Evolutionary conservation across 2,888 invertebrate genomes (phyloP), one percentile per base, ranked within the genome.

Genomic region (Glomeris marginata): DNA sequence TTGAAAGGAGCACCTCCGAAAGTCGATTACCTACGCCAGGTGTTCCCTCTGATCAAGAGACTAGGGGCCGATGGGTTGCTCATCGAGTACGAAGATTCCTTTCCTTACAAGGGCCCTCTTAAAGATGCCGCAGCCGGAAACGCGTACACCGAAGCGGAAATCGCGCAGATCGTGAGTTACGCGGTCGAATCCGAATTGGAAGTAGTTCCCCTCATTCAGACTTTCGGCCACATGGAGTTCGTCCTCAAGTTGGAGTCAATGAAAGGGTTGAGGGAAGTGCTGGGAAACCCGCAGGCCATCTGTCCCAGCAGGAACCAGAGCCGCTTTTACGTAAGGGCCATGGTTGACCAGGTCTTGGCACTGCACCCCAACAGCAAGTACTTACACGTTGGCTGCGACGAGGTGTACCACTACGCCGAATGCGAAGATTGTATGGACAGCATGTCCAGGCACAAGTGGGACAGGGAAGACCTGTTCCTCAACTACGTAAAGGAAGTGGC

Each of bases 51-150:
- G 52, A 62, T 84, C 8, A 72, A 70, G 45, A 68, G 68, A 21
- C 62, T 78, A 38, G 81, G 84, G n/a, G 84, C 78, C 0, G 86
- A 81, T 21, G 85, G 83, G 1, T 62, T 88, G 13, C 67, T 87
- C 3, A 71, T 88, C 35, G 87, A 88, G 62, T 88, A 87, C 63
- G 87, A 88, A 64, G 87, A 88, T 59, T 85, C 82, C 81, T 87
- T 87, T 66, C 86, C 87, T 0, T 88, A 79, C 63, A 65, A 70
- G 34, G 80, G 75, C 1, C 63, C 62, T 6, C 64, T 83, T 6
- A 64, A 64, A 28, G 75, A 75, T 56, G 66, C 83, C 38, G 72
- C 77, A 40, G 77, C 80, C 3, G 66, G 64, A 1, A 78, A 81
- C 63, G 74, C 77, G 48, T 88, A 86, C 61, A 68, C 76, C 1